Percentiles rank a stretch among this genome's conserved stretches.
These are phyloP conservation scores for Suncus etruscus DNA, from an alignment of 2,113 vertebrate genomes.

Conservation along the genomic window DNA sequence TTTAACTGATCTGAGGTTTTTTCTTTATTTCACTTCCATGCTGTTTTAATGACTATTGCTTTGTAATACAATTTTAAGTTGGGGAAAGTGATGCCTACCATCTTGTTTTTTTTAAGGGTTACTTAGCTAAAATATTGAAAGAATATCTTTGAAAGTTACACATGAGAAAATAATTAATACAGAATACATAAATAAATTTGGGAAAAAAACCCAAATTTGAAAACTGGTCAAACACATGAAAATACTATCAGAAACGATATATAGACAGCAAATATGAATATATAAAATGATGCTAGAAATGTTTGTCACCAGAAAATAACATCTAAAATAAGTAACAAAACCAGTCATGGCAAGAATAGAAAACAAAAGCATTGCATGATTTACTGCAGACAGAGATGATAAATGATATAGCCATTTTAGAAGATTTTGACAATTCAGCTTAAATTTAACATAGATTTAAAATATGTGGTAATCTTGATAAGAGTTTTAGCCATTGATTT, in stretches of 20 bases:
- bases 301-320: not conserved
- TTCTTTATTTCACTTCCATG: too few species aligned
- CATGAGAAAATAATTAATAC: not conserved
- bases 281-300: not conserved
- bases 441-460: slow-evolving; percentile 25
- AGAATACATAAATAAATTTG: not conserved
- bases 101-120: too few species aligned
- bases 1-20: too few species aligned
- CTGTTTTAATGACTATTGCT: too few species aligned
- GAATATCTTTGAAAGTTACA: slow-evolving; percentile 14
- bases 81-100: too few species aligned
- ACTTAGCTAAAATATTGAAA: too few species aligned
- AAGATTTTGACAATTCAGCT: not conserved
- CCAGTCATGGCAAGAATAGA: not conserved
- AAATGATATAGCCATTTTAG: not conserved
- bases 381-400: not conserved
- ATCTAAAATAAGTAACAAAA: not conserved
- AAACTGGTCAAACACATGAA: not conserved
- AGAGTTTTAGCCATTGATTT: not conserved
- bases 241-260: not conserved
- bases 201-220: not conserved
- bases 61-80: too few species aligned
- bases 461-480: not conserved
- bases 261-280: not conserved
- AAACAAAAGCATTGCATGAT: not conserved